These are phyloP conservation scores for Sipha flava DNA, from an alignment of 1,140 invertebrate species.

Conservation along the genomic window DNA sequence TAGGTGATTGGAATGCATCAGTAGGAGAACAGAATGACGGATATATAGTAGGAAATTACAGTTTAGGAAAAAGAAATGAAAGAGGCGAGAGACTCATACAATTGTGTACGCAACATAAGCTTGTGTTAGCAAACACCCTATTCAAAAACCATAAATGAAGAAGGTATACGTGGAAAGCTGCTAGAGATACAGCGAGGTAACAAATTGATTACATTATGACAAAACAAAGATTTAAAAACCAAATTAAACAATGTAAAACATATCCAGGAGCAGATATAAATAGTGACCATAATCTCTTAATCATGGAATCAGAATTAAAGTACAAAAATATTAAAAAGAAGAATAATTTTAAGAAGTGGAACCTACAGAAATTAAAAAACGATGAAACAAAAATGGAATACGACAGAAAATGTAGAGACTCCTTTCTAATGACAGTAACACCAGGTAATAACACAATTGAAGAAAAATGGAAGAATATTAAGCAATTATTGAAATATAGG, in stretches of 20 bases:
- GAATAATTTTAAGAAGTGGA: not conserved
- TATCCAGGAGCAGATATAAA: too few species aligned
- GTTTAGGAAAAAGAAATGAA: constrained; percentile 35
- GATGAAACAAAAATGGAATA: too few species aligned
- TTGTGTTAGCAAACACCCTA: constrained; percentile 24
- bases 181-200: constrained; percentile 34
- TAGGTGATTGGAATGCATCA: not conserved
- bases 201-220: constrained; percentile 36
- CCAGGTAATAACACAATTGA: too few species aligned
- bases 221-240: too few species aligned
- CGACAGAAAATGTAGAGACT: not conserved
- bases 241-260: not conserved
- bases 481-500: too few species aligned
- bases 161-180: constrained; percentile 37
- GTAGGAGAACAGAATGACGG: not conserved
- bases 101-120: constrained; percentile 12
- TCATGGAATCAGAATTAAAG: too few species aligned
- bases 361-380: too few species aligned
- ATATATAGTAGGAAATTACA: constrained; percentile 17
- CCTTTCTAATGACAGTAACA: too few species aligned
- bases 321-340: not conserved
- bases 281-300: too few species aligned
- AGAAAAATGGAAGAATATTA: too few species aligned
- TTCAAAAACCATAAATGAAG: constrained; percentile 36
- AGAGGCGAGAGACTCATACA: constrained; percentile 32